These are phyloP conservation scores for Ifrita kowaldi DNA, from an alignment of 2,113 vertebrate genomes.

Conservation along the genomic window DNA sequence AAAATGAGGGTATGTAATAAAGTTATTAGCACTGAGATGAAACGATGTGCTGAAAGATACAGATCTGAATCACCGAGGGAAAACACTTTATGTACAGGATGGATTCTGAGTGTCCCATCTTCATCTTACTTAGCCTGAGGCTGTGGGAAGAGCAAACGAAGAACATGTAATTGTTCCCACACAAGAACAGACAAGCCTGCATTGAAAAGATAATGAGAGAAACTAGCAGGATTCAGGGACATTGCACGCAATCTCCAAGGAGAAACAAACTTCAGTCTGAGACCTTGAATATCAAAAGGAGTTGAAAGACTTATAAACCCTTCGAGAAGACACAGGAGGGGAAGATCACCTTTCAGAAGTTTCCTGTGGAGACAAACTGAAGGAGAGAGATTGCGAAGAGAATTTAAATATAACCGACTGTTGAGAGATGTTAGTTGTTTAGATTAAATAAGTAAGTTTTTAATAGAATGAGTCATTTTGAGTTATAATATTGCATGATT, in stretches of 20 bases:
- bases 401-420: neutral
- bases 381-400: neutral
- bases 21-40: neutral
- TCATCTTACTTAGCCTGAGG: neutral
- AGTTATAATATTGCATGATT: neutral
- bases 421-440: neutral
- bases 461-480: neutral
- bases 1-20: neutral
- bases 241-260: neutral
- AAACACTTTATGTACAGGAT: neutral
- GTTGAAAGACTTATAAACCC: neutral
- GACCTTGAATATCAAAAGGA: conserved; percentile 15
- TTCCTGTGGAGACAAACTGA: neutral
- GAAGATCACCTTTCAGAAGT: neutral
- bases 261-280: conserved; percentile 16
- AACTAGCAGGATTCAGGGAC: neutral
- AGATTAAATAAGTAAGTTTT: neutral
- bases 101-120: neutral
- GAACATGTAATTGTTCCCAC: neutral
- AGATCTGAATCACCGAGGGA: neutral
- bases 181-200: neutral
- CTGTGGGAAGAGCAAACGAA: conserved; percentile 28
- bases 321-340: neutral
- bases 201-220: neutral
- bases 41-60: neutral